phyloP scores from a whole-genome alignment of 2,888 invertebrate genomes.

The Tenthredo distinguenda region DNA sequence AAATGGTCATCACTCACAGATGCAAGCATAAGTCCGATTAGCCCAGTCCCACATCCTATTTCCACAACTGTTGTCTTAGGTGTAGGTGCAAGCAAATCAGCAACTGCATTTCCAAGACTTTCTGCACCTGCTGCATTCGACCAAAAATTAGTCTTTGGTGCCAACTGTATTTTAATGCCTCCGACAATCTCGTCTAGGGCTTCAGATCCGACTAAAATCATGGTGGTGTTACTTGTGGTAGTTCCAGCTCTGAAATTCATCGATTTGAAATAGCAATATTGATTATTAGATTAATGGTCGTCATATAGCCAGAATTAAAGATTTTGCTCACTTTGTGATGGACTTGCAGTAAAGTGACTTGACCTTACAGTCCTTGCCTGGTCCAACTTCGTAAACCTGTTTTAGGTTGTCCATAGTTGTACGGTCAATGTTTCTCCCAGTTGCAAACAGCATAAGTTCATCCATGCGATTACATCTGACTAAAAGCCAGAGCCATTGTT shows the following conservation, averaged over 20 bases:
- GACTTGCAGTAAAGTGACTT: slow-evolving; percentile 76
- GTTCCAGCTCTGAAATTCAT: slow-evolving; percentile 64
- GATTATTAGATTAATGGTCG: neutral
- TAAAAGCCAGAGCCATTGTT: slow-evolving; percentile 72
- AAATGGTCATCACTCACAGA: slow-evolving; percentile 66
- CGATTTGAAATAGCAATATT: neutral
- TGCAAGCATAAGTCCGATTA: slow-evolving; percentile 74
- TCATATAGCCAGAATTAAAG: neutral
- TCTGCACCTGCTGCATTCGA: slow-evolving; percentile 73
- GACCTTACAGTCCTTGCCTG: slow-evolving; percentile 74
- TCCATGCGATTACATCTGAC: slow-evolving; percentile 73
- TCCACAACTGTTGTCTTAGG: slow-evolving; percentile 71
- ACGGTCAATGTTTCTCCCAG: slow-evolving; percentile 72
- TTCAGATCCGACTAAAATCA: slow-evolving; percentile 74
- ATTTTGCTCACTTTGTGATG: slow-evolving; percentile 69
- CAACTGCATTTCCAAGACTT: slow-evolving; percentile 70
- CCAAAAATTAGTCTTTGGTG: slow-evolving; percentile 76
- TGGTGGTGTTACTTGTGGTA: slow-evolving; percentile 68
- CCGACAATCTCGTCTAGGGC: slow-evolving; percentile 74
- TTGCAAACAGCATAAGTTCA: slow-evolving; percentile 75
- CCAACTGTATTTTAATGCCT: slow-evolving; percentile 72
- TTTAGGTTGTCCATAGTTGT: slow-evolving; percentile 72
- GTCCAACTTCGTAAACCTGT: slow-evolving; percentile 70
- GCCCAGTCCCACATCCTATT: slow-evolving; percentile 75
- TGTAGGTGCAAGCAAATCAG: slow-evolving; percentile 68